Conservation (phyloP, 2,888 invertebrate species). For the Fabriciana adippe region DNA sequence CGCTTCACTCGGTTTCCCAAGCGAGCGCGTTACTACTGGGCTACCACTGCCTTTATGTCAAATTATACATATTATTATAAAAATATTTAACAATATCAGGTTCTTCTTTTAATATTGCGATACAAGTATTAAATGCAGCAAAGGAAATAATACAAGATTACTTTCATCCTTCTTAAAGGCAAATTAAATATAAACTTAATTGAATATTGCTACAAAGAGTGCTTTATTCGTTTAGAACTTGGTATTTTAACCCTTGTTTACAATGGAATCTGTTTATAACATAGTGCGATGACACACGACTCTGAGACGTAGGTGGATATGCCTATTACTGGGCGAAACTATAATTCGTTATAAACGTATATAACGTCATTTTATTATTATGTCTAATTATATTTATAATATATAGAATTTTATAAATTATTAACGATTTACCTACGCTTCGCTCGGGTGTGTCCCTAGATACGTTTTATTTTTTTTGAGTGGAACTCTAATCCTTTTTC, state of each 20-base stretch:
- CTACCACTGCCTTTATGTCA: too few relatives aligned
- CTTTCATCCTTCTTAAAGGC: not conserved
- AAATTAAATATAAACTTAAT: not conserved
- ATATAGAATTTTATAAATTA: not conserved
- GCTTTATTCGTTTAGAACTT: constrained; percentile 11
- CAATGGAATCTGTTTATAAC: constrained; percentile 31
- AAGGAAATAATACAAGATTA: not conserved
- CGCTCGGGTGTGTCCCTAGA: too few relatives aligned
- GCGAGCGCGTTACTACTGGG: too few relatives aligned
- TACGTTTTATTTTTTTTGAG: too few relatives aligned
- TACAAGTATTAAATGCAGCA: not conserved
- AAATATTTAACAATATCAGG: too few relatives aligned
- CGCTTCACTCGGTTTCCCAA: too few relatives aligned
- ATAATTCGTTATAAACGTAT: constrained; percentile 18
- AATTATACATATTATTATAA: too few relatives aligned
- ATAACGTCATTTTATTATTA: constrained; percentile 23
- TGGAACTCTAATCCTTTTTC: too few relatives aligned
- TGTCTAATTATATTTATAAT: not conserved
- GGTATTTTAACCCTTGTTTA: constrained; percentile 25
- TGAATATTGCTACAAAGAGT: constrained; percentile 4
- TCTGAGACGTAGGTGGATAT: constrained; percentile 33
- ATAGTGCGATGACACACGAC: constrained; percentile 31
- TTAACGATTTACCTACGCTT: too few relatives aligned
- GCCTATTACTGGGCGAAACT: constrained; percentile 29
- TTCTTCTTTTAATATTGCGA: too few relatives aligned